phyloP scores from a whole-genome alignment of 1,140 invertebrate genomes.

The Lerema accius region DNA sequence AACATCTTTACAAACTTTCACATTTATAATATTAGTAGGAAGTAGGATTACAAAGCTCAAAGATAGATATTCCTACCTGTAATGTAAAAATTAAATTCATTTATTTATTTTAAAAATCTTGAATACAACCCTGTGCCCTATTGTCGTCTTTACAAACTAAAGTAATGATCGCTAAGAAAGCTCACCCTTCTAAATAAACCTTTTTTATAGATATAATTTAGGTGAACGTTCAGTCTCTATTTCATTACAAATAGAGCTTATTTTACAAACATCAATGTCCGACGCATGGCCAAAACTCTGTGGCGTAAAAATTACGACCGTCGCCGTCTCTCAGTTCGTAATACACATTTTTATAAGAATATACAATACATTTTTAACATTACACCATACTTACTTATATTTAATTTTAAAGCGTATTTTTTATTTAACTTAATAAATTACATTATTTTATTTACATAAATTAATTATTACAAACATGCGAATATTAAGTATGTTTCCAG shows the following conservation, averaged over 20 bases:
- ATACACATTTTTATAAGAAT: slow-evolving; percentile 3
- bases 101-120: neutral
- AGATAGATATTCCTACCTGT: no score
- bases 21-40: no score
- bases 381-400: no score
- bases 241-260: slow-evolving; percentile 5
- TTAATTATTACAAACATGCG: no score
- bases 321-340: slow-evolving; percentile 40
- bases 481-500: no score
- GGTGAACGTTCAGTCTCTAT: slow-evolving; percentile 14
- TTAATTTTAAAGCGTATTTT: no score
- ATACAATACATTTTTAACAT: no score
- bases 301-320: slow-evolving; percentile 30
- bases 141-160: slow-evolving; percentile 68
- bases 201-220: slow-evolving; percentile 47
- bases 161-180: slow-evolving; percentile 69
- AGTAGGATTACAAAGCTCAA: no score
- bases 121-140: slow-evolving; percentile 57
- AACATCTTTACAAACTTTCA: no score
- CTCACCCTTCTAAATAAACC: slow-evolving; percentile 65
- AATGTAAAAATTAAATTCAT: no score
- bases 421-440: no score
- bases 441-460: no score
- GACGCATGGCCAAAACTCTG: slow-evolving; percentile 24
- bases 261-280: slow-evolving; percentile 5